These are phyloP conservation scores for Coracias cyanogaster DNA, from an alignment of 2,797 vertebrate species.

Conservation along the genomic window DNA sequence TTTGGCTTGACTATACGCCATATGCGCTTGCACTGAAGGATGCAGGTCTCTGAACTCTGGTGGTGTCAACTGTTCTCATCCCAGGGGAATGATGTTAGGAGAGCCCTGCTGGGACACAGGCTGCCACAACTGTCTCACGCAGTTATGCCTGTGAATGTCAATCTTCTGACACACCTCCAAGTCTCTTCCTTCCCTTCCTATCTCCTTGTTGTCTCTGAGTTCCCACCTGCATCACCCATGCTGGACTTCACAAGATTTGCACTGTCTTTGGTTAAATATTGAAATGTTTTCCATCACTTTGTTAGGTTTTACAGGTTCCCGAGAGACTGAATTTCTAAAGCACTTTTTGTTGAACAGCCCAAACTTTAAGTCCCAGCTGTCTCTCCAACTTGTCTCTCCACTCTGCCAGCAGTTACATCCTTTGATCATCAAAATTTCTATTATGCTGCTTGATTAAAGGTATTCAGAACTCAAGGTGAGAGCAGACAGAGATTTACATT, in stretches of 20 bases:
- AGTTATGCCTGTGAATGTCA: accelerated
- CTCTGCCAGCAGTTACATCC: neutral
- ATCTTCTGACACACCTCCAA: neutral
- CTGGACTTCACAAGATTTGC: neutral
- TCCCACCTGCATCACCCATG: neutral
- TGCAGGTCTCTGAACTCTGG: neutral
- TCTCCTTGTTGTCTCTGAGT: neutral
- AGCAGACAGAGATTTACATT: constrained; percentile 43
- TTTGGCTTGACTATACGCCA: neutral
- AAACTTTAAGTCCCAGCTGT: constrained; percentile 18
- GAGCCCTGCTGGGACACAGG: neutral
- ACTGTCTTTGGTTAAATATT: constrained; percentile 12
- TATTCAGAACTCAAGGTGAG: constrained; percentile 51
- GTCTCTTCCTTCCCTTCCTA: neutral
- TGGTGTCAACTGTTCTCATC: neutral
- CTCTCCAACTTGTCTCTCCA: neutral
- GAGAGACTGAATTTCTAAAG: constrained; percentile 13
- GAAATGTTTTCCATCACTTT: neutral
- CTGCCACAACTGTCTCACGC: neutral
- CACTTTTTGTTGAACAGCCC: neutral
- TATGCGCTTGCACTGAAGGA: neutral
- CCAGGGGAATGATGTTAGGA: accelerated
- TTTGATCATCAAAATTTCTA: constrained; percentile 48
- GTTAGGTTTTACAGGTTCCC: neutral
- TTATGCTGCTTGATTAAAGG: constrained; percentile 63